phyloP scores from a whole-genome alignment of 2,797 vertebrate species.

The Amniataba percoides region DNA sequence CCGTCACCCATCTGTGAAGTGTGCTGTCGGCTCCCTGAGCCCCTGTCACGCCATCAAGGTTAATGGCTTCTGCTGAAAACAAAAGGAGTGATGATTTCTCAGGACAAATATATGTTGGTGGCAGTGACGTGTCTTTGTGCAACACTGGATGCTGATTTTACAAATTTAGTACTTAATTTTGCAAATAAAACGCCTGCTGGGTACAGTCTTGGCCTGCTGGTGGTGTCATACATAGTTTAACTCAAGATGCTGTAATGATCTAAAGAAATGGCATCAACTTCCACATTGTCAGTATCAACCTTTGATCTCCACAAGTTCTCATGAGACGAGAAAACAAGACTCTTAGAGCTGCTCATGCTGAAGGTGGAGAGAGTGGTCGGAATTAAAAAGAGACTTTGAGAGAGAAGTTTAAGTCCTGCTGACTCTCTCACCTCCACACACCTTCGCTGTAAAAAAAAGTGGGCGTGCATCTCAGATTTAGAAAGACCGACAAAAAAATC shows the following conservation, averaged over 20 bases:
- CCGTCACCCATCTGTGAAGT: slow-evolving; percentile 42
- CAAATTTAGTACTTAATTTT: neutral
- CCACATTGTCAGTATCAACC: neutral
- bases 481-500: too few species aligned
- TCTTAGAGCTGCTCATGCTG: too few species aligned
- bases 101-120: neutral
- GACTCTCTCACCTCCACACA: neutral
- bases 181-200: too few species aligned
- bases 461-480: too few species aligned
- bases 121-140: neutral
- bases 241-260: neutral
- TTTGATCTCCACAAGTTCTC: too few species aligned
- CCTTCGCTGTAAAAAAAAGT: neutral
- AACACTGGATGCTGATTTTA: neutral
- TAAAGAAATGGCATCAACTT: neutral
- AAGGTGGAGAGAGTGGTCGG: neutral
- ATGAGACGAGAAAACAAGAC: too few species aligned
- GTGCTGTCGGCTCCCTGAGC: slow-evolving; percentile 32
- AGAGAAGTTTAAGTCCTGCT: neutral
- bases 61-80: slow-evolving; percentile 33
- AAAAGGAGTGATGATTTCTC: slow-evolving; percentile 4
- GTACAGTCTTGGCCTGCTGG: neutral
- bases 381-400: neutral
- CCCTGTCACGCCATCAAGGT: slow-evolving; percentile 39
- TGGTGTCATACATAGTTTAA: neutral